Evolutionary conservation across 2,888 invertebrate species (phyloP).

Genomic region (Euphydryas editha): DNA sequence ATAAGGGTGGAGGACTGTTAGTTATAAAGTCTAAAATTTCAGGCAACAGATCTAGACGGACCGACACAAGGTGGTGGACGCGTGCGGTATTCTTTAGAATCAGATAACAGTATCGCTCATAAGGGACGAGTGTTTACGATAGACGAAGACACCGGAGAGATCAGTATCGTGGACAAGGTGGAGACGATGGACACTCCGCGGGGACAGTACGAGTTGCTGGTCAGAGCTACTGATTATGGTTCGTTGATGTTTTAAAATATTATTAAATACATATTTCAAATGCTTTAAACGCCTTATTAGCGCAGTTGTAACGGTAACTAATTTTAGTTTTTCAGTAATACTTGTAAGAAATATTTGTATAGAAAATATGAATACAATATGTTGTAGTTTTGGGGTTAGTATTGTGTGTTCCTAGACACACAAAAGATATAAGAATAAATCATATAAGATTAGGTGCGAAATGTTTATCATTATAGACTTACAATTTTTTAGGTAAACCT

Average conservation of each 20-base stretch:
- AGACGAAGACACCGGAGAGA: slow-evolving; percentile 88
- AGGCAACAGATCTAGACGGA: slow-evolving; percentile 91
- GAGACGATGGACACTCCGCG: slow-evolving; percentile 89
- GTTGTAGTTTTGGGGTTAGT: neutral
- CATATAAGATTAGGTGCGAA: no score
- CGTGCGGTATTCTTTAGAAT: slow-evolving; percentile 86
- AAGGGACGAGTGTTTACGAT: slow-evolving; percentile 86
- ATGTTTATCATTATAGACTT: no score
- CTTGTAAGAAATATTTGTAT: neutral
- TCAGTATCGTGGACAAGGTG: slow-evolving; percentile 85
- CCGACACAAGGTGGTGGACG: slow-evolving; percentile 87
- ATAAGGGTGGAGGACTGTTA: neutral
- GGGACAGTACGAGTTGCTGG: slow-evolving; percentile 87
- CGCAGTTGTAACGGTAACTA: no score
- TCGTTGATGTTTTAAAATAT: slow-evolving; percentile 33
- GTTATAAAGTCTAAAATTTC: neutral
- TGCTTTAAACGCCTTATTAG: no score
- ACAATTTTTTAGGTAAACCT: slow-evolving; percentile 78
- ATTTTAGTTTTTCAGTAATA: no score
- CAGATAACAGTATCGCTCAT: slow-evolving; percentile 87
- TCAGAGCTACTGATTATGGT: slow-evolving; percentile 89
- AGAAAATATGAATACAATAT: neutral
- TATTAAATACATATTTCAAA: no score
- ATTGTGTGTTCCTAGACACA: no score
- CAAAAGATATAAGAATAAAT: no score